These are phyloP conservation scores for Anastrepha obliqua DNA, from an alignment of 1,140 invertebrate genomes.

Conservation along the genomic window DNA sequence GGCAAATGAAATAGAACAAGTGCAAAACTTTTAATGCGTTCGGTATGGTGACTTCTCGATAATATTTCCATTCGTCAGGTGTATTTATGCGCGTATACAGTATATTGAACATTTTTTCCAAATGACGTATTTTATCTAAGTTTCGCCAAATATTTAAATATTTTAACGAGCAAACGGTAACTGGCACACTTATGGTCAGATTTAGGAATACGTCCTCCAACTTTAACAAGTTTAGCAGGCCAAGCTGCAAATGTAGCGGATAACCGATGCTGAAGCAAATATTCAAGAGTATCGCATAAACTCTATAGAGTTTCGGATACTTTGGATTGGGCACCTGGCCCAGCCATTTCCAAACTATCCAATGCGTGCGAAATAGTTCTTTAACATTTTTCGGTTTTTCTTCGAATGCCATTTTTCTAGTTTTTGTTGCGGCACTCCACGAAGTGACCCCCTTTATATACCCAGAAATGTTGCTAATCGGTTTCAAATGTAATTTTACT, in stretches of 20 bases:
- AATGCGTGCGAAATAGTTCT: slow-evolving; percentile 16
- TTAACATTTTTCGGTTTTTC: background rate
- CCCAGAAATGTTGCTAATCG: background rate
- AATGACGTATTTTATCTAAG: slow-evolving; percentile 34
- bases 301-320: background rate
- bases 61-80: slow-evolving; percentile 10
- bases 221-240: background rate
- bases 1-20: slow-evolving; percentile 51
- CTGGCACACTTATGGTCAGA: slow-evolving; percentile 37
- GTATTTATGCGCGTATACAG: slow-evolving; percentile 29
- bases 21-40: background rate
- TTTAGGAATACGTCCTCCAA: slow-evolving; percentile 4
- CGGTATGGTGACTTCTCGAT: slow-evolving; percentile 1
- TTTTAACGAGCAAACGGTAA: background rate
- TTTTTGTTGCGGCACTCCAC: background rate
- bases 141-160: slow-evolving; percentile 49
- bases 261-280: slow-evolving; percentile 9
- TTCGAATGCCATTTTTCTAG: background rate
- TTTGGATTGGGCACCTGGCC: background rate
- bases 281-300: slow-evolving; percentile 46
- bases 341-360: background rate
- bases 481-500: background rate
- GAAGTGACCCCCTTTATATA: background rate
- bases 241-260: slow-evolving; percentile 54
- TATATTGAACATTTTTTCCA: slow-evolving; percentile 54